Conservation (phyloP, 2,888 invertebrate species). For the Patella ulyssiponensis region DNA sequence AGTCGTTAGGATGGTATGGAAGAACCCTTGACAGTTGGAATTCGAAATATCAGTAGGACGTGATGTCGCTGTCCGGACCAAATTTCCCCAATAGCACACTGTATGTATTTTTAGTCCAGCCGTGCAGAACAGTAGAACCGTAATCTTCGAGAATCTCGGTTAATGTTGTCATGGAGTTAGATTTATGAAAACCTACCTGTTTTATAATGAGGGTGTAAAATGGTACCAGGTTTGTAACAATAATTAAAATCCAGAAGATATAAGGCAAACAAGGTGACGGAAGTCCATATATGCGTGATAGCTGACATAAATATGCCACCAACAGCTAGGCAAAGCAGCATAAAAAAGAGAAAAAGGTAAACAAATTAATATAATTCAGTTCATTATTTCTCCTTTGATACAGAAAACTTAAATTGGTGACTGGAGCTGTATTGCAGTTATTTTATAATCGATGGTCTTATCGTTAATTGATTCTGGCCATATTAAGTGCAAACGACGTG, state of each 20-base stretch:
- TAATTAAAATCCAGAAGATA: slow-evolving; percentile 55
- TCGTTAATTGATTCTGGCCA: neutral
- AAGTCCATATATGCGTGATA: slow-evolving; percentile 33
- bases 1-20: too few relatives aligned
- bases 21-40: too few relatives aligned
- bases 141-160: too few relatives aligned
- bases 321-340: neutral
- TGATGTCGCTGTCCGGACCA: too few relatives aligned
- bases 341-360: neutral
- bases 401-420: too few relatives aligned
- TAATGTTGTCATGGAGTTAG: neutral
- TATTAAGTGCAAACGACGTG: too few relatives aligned
- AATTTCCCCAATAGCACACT: too few relatives aligned
- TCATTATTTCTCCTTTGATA: too few relatives aligned
- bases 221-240: slow-evolving; percentile 46
- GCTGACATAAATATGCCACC: neutral
- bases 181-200: slow-evolving; percentile 28
- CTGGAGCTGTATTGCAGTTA: too few relatives aligned
- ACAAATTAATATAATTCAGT: neutral
- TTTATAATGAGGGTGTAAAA: slow-evolving; percentile 49
- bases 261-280: slow-evolving; percentile 61
- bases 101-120: too few relatives aligned
- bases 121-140: too few relatives aligned
- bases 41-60: too few relatives aligned
- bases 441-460: neutral